Base-by-base conservation (phyloP, 2,113 vertebrate genomes). In the Sitta europaea region DNA sequence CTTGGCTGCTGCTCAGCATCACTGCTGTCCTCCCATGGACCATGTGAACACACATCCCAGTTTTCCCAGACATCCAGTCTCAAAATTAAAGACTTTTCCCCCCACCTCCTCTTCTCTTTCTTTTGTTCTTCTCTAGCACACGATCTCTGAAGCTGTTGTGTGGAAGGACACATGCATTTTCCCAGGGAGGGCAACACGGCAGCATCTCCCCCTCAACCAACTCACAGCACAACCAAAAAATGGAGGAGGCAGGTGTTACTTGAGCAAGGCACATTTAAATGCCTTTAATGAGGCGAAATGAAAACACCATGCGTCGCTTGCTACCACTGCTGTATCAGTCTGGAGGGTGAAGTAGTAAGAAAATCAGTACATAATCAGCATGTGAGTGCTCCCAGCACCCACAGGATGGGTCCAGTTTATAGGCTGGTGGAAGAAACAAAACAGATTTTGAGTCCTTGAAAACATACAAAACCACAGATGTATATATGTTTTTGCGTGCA, bases 291-390 rank as follows among this genome's bases (percentile, higher is more conserved):
- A 87, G 55, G 43, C 0, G 0, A 42, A 74, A 75, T 51, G 78
- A 72, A 91, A 95, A 78, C 61, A 67, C 36, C 33, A 58, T 3
- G 2, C 1, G 0, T 57, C 0, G 0, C 57, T 72, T 0, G 0
- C 62, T 53, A 33, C 80, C 87, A 73, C 81, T 66, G 68, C 27
- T 83, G 6, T 29, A 53, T 65, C 79, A 29, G 63, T 77, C 80
- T 87, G 84, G 42, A 86, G 55, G 12, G 8, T 31, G 80, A 78
- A 54, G 47, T 22, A 91, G 59, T 63, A 43, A 62, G 29, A 63
- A 90, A 78, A 77, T 48, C 40, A 63, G 27, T 10, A n/a, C 14
- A 36, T 23, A 33, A 77, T 55, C 33, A 81, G 48, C 48, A 45
- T 14, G 22, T n/a, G 48, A 62, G 21, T 42, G 27, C 43, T 84